Evolutionary conservation across 1,140 invertebrate genomes (phyloP).

Genomic region (Eurosta solidaginis): DNA sequence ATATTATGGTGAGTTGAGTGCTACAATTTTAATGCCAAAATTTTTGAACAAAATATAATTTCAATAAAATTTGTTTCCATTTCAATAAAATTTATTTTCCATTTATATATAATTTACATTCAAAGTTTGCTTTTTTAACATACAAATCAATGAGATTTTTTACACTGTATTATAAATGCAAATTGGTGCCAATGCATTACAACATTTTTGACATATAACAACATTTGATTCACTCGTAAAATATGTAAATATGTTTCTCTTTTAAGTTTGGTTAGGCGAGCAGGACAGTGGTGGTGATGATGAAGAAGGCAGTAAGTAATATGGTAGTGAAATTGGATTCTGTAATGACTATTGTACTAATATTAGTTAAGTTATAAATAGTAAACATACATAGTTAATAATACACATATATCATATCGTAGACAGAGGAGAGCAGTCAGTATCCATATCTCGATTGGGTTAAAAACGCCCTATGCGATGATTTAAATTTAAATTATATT

Average conservation of each 20-base stretch:
- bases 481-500: too few species aligned
- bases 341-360: not conserved
- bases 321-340: not conserved
- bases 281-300: slow-evolving; percentile 1
- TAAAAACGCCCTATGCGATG: too few species aligned
- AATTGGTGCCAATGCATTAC: not conserved
- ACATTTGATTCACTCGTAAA: not conserved
- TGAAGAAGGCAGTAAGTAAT: not conserved
- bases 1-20: slow-evolving; percentile 39
- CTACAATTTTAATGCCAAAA: slow-evolving; percentile 22
- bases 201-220: not conserved
- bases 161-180: not conserved
- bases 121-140: too few species aligned
- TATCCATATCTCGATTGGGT: too few species aligned
- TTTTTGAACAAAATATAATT: not conserved
- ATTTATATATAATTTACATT: not conserved
- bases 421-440: too few species aligned
- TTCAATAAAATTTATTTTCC: not conserved
- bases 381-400: not conserved
- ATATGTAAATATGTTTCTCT: not conserved
- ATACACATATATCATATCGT: not conserved
- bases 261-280: not conserved
- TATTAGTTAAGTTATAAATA: not conserved
- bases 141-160: not conserved
- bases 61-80: not conserved